These are phyloP conservation scores for Orchestes rusci DNA, from an alignment of 2,888 invertebrate genomes.

Conservation along the genomic window DNA sequence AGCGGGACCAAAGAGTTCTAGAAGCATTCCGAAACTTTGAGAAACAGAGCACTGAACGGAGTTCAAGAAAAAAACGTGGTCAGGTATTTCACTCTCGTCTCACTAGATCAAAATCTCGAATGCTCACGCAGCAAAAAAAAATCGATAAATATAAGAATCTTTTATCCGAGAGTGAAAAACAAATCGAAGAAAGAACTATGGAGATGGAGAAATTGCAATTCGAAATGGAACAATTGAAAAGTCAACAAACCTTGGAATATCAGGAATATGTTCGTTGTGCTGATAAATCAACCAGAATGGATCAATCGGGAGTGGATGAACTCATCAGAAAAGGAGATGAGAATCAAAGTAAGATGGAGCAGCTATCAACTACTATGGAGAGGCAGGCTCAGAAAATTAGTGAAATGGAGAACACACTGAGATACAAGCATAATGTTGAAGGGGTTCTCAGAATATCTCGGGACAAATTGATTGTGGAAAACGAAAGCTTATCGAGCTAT, in stretches of 20 bases:
- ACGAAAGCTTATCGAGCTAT: conserved; percentile 41
- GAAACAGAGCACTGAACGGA: conserved; percentile 24
- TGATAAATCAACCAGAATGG: conserved; percentile 35
- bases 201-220: too few relatives aligned
- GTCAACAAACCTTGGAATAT: conserved; percentile 33
- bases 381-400: conserved; percentile 54
- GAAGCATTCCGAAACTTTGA: conserved; percentile 26
- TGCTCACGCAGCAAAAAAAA: too few relatives aligned
- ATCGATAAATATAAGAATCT: too few relatives aligned
- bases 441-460: conserved; percentile 50
- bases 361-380: too few relatives aligned
- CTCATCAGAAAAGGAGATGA: conserved; percentile 34
- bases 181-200: conserved; percentile 33
- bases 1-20: too few relatives aligned
- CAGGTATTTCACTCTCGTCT: too few relatives aligned
- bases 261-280: conserved; percentile 31
- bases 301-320: conserved; percentile 37
- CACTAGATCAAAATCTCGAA: too few relatives aligned
- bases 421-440: conserved; percentile 55
- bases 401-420: conserved; percentile 56
- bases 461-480: conserved; percentile 50
- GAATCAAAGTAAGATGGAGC: conserved; percentile 42
- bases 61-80: too few relatives aligned
- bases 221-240: conserved; percentile 32
- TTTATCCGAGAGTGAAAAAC: conserved; percentile 31